Conservation (phyloP, 2,113 vertebrate species). For the Phaetusa simplex region DNA sequence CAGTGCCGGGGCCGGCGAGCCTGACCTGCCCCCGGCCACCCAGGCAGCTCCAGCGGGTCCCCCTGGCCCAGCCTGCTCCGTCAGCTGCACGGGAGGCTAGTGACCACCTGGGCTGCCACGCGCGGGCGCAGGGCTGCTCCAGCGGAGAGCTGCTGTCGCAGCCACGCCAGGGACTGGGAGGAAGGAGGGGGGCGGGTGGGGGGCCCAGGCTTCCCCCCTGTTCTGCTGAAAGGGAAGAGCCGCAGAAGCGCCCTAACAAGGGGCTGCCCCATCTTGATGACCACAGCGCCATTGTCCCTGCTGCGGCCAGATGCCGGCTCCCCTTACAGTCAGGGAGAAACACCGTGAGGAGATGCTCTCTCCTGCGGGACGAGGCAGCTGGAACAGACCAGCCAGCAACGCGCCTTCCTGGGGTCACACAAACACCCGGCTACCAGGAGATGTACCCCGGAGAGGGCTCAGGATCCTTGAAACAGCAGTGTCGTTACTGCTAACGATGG, state of each 20-base stretch:
- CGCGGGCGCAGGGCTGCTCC: no score
- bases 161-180: not conserved
- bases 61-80: not conserved
- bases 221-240: not conserved
- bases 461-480: not conserved
- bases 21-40: not conserved
- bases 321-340: not conserved
- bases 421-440: not conserved
- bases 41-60: not conserved
- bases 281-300: fast-evolving
- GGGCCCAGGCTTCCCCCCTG: not conserved
- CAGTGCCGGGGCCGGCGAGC: not conserved
- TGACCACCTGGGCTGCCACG: not conserved
- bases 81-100: not conserved
- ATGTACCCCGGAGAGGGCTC: fast-evolving
- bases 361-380: not conserved
- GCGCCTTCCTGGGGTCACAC: not conserved
- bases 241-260: not conserved
- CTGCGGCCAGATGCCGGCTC: not conserved
- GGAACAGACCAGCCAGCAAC: not conserved
- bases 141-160: fast-evolving
- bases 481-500: not conserved
- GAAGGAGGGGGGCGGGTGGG: not conserved
- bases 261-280: not conserved
- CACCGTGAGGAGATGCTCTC: not conserved